These are phyloP conservation scores for Drosophila paranaensis DNA, from an alignment of 2,888 invertebrate species.

Conservation along the genomic window DNA sequence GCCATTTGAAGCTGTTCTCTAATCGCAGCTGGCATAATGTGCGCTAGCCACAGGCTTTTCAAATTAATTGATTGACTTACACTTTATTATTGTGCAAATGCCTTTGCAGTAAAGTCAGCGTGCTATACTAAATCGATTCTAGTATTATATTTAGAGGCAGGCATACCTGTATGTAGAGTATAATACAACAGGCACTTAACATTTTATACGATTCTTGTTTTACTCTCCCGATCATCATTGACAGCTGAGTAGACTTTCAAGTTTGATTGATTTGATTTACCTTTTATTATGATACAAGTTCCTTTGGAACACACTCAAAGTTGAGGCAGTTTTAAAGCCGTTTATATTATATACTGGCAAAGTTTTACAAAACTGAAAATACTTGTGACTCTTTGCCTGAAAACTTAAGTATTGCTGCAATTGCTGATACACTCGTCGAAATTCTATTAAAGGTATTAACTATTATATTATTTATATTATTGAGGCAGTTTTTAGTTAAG, in stretches of 20 bases:
- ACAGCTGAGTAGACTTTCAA: not conserved
- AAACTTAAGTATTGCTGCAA: no score
- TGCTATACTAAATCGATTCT: not conserved
- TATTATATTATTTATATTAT: no score
- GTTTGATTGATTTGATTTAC: not conserved
- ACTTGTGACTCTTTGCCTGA: not conserved
- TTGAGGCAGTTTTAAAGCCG: not conserved
- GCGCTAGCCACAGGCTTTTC: not conserved
- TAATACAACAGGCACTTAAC: not conserved
- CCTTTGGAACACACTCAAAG: not conserved
- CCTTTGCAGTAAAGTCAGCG: not conserved
- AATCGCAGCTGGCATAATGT: constrained; percentile 66
- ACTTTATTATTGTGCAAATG: not conserved
- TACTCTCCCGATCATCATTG: not conserved
- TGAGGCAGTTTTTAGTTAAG: no score
- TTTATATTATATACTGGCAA: not conserved
- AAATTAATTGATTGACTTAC: constrained; percentile 6
- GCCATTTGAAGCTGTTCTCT: constrained; percentile 41
- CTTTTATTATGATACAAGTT: not conserved
- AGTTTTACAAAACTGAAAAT: not conserved
- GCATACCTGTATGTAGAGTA: not conserved
- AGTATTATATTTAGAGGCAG: not conserved
- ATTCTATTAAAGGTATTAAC: no score
- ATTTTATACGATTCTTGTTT: not conserved
- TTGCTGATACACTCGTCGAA: no score